Evolutionary conservation across 2,797 vertebrate species (phyloP).

Genomic region (Artibeus jamaicensis): DNA sequence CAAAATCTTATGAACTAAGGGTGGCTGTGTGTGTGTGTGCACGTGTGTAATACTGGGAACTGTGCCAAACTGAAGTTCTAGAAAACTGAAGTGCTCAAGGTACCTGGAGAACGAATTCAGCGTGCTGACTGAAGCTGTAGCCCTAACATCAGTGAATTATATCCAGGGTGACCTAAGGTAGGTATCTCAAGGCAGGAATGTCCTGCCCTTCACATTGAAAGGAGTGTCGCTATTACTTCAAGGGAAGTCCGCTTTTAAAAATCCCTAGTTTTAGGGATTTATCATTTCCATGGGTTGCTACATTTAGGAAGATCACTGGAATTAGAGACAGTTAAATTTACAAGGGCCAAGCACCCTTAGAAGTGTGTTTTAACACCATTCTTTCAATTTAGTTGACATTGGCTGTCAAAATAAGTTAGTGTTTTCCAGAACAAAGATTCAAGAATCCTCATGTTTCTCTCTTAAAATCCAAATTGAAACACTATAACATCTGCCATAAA

Average conservation of each 20-base stretch:
- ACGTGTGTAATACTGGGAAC: background rate
- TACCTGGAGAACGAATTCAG: background rate
- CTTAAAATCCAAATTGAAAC: background rate
- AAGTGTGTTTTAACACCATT: background rate
- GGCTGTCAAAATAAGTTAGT: background rate
- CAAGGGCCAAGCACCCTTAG: background rate
- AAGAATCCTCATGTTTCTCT: background rate
- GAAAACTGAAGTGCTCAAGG: background rate
- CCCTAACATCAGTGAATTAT: background rate
- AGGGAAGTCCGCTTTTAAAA: background rate
- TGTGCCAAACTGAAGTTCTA: background rate
- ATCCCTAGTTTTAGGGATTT: accelerated
- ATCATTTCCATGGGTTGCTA: background rate
- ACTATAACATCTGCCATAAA: background rate
- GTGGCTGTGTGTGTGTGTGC: background rate
- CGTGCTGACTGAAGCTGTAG: background rate
- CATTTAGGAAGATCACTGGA: background rate
- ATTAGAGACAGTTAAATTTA: background rate
- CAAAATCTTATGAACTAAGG: slow-evolving; percentile 46
- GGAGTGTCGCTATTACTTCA: background rate
- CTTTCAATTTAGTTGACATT: background rate
- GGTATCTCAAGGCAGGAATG: background rate
- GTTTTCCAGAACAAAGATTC: background rate
- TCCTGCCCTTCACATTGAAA: background rate
- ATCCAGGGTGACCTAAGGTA: background rate